A percentile compares a stretch with the other conserved stretches of the same genome.
These are phyloP conservation scores for Chroicocephalus ridibundus DNA, from an alignment of 2,113 vertebrate species.

Conservation along the genomic window DNA sequence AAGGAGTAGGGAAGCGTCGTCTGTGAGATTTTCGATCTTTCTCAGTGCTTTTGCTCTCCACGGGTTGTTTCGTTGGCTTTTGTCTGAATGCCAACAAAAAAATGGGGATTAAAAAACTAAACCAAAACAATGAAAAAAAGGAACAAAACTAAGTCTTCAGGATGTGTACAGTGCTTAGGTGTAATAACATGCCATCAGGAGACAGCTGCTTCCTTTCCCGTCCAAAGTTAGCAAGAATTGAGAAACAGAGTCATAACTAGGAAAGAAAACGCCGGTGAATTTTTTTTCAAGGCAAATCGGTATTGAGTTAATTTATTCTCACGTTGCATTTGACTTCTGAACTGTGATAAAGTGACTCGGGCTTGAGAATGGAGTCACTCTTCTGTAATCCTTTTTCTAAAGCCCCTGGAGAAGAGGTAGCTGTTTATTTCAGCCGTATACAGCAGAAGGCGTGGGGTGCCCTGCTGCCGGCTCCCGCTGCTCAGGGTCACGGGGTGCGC, in stretches of 20 bases:
- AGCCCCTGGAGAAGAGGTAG: not conserved
- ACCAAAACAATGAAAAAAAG: not conserved
- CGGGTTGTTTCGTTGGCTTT: not conserved
- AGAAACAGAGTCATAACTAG: not conserved
- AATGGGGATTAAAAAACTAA: not conserved
- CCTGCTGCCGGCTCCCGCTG: constrained; percentile 40
- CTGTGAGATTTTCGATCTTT: not conserved
- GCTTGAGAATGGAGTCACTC: not conserved
- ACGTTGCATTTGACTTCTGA: not conserved
- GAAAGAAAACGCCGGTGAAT: not conserved
- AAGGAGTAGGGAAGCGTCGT: not conserved
- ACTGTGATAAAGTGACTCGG: not conserved
- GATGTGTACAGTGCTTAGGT: not conserved
- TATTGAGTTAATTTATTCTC: not conserved
- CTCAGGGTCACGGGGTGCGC: constrained; percentile 58
- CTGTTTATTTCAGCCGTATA: constrained; percentile 2
- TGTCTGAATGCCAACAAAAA: not conserved
- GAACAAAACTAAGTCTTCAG: not conserved
- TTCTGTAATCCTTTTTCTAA: not conserved
- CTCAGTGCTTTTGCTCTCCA: not conserved
- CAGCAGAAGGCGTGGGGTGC: not conserved
- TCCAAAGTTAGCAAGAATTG: not conserved
- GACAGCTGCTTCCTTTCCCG: not conserved
- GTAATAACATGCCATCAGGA: not conserved
- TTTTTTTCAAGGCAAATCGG: not conserved